Percentiles rank a stretch among this genome's conserved stretches.
phyloP scores from a whole-genome alignment of 2,888 invertebrate genomes.

The Tridacna gigas region DNA sequence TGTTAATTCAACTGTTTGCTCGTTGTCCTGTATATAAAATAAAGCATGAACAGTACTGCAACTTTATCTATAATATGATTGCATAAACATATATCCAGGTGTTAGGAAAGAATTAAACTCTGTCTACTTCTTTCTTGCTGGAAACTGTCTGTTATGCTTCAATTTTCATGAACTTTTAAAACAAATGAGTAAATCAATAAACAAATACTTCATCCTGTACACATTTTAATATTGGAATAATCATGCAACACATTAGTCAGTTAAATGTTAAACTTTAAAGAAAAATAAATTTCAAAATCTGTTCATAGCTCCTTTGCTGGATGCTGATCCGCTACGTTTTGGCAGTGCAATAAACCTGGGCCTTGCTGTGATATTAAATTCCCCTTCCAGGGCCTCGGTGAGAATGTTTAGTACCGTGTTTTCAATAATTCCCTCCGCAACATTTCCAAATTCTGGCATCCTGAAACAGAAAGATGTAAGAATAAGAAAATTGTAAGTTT shows the following conservation, averaged over 20 bases:
- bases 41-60: no score
- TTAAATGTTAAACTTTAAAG: no score
- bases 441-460: conserved; percentile 80
- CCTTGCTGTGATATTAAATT: conserved; percentile 84
- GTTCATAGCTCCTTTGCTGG: conserved; percentile 34
- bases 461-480: conserved; percentile 67
- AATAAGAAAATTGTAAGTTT: not conserved
- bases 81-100: no score
- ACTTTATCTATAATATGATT: no score
- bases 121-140: no score
- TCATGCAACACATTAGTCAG: no score
- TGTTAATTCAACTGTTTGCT: no score
- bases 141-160: no score
- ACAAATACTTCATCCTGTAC: not conserved
- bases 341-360: conserved; percentile 84
- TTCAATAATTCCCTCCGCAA: conserved; percentile 81
- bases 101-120: no score
- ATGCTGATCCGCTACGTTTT: conserved; percentile 70
- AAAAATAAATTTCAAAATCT: not conserved
- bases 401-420: conserved; percentile 83
- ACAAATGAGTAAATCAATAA: no score
- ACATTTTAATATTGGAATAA: not conserved
- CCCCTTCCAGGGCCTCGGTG: conserved; percentile 82
- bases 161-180: no score
- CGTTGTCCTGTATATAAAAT: no score